Conservation (phyloP, 2,797 vertebrate genomes). For the Champsocephalus esox region DNA sequence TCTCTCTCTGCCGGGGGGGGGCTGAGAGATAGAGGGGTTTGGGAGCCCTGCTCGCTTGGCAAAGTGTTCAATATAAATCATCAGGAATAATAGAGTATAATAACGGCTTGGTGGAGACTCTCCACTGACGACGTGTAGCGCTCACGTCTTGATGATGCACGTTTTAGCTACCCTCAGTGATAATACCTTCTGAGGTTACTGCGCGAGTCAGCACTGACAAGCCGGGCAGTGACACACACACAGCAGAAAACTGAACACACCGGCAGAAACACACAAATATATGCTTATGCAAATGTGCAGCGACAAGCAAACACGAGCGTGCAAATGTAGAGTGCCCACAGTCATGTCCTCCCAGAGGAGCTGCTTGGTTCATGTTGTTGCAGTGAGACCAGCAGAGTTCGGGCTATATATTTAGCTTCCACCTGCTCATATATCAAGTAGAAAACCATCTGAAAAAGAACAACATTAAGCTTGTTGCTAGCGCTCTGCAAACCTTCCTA, state of each 20-base stretch:
- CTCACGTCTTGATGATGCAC: slow-evolving; percentile 65
- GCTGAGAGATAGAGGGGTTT: slow-evolving; percentile 44
- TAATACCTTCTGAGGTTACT: slow-evolving; percentile 66
- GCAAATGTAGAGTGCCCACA: slow-evolving; percentile 51
- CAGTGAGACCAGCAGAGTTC: slow-evolving; percentile 34
- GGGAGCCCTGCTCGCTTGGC: slow-evolving; percentile 49
- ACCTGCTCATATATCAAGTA: slow-evolving; percentile 45
- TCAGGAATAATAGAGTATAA: slow-evolving; percentile 76
- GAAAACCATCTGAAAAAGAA: slow-evolving; percentile 54
- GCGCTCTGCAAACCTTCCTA: slow-evolving; percentile 41
- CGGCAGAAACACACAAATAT: slow-evolving; percentile 53
- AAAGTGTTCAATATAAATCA: slow-evolving; percentile 69
- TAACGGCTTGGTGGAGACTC: slow-evolving; percentile 53
- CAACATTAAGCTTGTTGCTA: slow-evolving; percentile 49
- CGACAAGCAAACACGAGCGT: slow-evolving; percentile 34
- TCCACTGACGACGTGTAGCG: slow-evolving; percentile 33
- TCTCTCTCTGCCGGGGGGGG: slow-evolving; percentile 38
- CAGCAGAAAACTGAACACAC: slow-evolving; percentile 42
- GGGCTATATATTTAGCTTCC: slow-evolving; percentile 31
- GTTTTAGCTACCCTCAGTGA: slow-evolving; percentile 61
- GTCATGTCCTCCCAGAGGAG: slow-evolving; percentile 60
- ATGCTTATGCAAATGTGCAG: slow-evolving; percentile 59
- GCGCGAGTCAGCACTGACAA: slow-evolving; percentile 59
- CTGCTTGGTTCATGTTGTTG: slow-evolving; percentile 46
- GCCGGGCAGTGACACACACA: slow-evolving; percentile 35